Evolutionary conservation across 2,888 invertebrate species (phyloP), one percentile per base, ranked within the genome.

Genomic region (Petrophora chlorosata): DNA sequence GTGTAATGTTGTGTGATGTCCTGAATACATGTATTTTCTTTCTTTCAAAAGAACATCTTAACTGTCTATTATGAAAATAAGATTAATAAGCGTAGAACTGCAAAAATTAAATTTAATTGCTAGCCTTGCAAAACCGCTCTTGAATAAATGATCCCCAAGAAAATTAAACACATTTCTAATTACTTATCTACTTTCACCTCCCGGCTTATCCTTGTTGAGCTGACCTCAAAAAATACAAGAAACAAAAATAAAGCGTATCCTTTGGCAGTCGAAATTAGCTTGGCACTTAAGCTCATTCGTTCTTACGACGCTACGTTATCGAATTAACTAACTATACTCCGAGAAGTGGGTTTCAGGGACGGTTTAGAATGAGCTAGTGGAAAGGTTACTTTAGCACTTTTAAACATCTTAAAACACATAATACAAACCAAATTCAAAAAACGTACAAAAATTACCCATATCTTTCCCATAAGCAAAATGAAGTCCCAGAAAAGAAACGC

Each of bases 261-360:
- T 34, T 30, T 22, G 29, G 22, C 26, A 13, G 39, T 23, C 19
- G 53, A 51, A 65, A 59, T 62, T 59, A 64, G 55, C 57, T 53
- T 54, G 35, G 43, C 46, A 41, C 54, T 66, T 67, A 64, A 68
- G 67, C 65, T 54, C 22, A 54, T 57, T 56, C 48, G 51, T 57
- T 53, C 51, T 53, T 50, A 35, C 55, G 46, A 50, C 46, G 38
- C 48, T 25, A 16, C 46, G 55, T 64, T 67, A 71, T 70, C 63
- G 63, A 66, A 67, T 71, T 69, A 71, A 61, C 53, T 41, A 65
- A 71, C 67, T 71, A 65, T 65, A 39, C 56, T 56, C 16, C 28
- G 45, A 49, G 53, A 66, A 54, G 56, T 51, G 50, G 50, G 53
- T 55, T 44, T 45, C 28, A 3, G 36, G 0, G 26, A 13, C 22